Evolutionary conservation across 2,888 invertebrate species (phyloP), one percentile per base, ranked within the genome.

Genomic region (Baronia brevicornis): DNA sequence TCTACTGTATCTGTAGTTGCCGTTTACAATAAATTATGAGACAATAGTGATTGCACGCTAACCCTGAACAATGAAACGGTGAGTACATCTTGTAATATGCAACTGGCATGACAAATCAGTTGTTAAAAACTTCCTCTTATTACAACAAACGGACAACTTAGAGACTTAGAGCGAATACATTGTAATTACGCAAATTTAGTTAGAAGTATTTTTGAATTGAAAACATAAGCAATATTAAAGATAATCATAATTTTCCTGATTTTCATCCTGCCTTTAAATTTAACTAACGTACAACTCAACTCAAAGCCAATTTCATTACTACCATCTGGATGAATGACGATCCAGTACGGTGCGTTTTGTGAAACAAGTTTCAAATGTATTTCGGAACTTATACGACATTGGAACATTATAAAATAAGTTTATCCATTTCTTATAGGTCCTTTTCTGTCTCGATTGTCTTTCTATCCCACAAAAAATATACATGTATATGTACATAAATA

Each of bases 41-140:
- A 36, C 36, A 36, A 36, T 36, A 27, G 15, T 15, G 27, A 22
- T 33, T 15, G 30, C 30, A 28, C 36, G 36, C 26, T 26, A 22
- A 14, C 26, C 22, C 36, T 30, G 21, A 36, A 27, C 36, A 36
- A 36, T 36, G 30, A 14, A n/a, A 13, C 17, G 11, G 17, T 13
- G 26, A 26, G 22, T 22, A 30, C 36, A 36, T 36, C 30, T 36
- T 18, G 36, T 30, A 22, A 31, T 30, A 36, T 30, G 36, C 30
- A 36, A 36, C 30, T 30, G 27, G 30, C 25, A 36, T 36, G 26
- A 36, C 18, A 31, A 36, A 30, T 26, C 10, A 29, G 30, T 25
- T 23, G 27, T 30, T 30, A 30, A 36, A 26, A 26, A 36, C 30
- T 36, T 36, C 36, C 36, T 26, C 11, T 36, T 30, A 30, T 36